Evolutionary conservation across 2,113 vertebrate genomes (phyloP), one percentile per base, ranked within the genome.

Genomic region (Indicator maculatus): DNA sequence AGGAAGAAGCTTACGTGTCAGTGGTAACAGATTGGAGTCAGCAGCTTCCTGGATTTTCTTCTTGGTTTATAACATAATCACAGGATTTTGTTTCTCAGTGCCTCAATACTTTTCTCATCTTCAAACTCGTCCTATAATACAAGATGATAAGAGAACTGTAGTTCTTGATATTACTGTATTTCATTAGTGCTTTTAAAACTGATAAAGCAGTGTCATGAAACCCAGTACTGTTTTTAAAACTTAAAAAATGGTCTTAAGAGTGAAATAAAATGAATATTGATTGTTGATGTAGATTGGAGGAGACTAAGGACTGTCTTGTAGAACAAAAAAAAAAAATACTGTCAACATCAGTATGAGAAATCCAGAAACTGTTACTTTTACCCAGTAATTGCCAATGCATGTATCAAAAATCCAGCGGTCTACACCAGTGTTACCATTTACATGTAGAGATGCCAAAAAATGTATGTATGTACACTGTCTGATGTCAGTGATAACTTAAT

Each of bases 401-500:
- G 0, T 53, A 28, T 83, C 41, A 59, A 71, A 83, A 90, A 74
- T 67, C 9, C 12, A 26, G 1, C 52, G 7, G 9, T 81, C 61
- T 41, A 33, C 8, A 20, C 17, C 44, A 2, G 5, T 60, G 12
- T 18, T 71, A 5, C 16, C 10, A 66, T 71, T 64, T 61, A 27
- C 18, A 52, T 86, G 67, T 1, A 4, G 20, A 24, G n/a, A 6
- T 33, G 16, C 21, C 83, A 19, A 41, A 63, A 63, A 12, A 7
- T 78, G 6, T 55, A 12, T 28, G 27, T 52, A 5, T 41, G 19
- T 79, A n/a, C 1, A 2, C 70, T 71, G 15, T 75, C 33, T 53
- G 24, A 53, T 63, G 21, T 13, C 20, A 66, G 8, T 3, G 1
- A 1, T 75, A 71, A 39, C 12, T 41, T 56, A 33, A 1, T 0